Percentiles rank a stretch among this genome's conserved stretches.
These are phyloP conservation scores for Orgyia antiqua DNA, from an alignment of 2,888 invertebrate genomes.

Conservation along the genomic window DNA sequence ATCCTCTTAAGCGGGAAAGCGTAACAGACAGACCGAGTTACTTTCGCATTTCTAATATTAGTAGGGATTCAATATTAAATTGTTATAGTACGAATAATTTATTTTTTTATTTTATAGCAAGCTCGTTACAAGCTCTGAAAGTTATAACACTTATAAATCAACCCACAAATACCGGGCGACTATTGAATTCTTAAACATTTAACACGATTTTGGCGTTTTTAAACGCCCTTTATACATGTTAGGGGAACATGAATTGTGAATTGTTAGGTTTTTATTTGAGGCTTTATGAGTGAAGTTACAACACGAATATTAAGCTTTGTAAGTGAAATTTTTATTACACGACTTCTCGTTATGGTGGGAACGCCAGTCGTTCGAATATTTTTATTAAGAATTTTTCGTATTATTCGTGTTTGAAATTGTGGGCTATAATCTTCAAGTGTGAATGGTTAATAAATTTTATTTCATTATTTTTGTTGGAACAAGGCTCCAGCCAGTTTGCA, in stretches of 20 bases:
- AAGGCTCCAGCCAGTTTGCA: too few relatives aligned
- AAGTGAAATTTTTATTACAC: slow-evolving; percentile 31
- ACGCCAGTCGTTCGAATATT: slow-evolving; percentile 16
- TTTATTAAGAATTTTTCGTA: slow-evolving; percentile 11
- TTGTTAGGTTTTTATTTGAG: slow-evolving; percentile 29
- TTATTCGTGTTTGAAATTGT: slow-evolving; percentile 7
- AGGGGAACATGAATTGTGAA: slow-evolving; percentile 26
- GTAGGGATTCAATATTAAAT: too few relatives aligned
- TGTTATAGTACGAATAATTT: too few relatives aligned
- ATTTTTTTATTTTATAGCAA: background rate
- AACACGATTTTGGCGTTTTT: slow-evolving; percentile 8
- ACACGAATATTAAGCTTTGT: slow-evolving; percentile 27
- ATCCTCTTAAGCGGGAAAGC: too few relatives aligned
- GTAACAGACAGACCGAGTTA: too few relatives aligned
- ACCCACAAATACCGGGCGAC: slow-evolving; percentile 5
- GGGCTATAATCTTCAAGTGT: slow-evolving; percentile 6
- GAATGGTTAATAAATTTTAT: slow-evolving; percentile 7
- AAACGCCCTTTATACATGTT: slow-evolving; percentile 21
- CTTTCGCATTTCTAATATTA: too few relatives aligned
- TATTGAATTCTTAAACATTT: slow-evolving; percentile 30
- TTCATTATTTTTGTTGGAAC: too few relatives aligned
- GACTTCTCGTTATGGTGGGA: slow-evolving; percentile 21
- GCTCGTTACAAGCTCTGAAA: background rate
- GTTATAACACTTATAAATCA: slow-evolving; percentile 8
- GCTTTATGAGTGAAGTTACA: slow-evolving; percentile 25